Percentiles rank a stretch among this genome's conserved stretches.
phyloP scores from a whole-genome alignment of 2,113 vertebrate genomes.

The Alouatta palliata region DNA sequence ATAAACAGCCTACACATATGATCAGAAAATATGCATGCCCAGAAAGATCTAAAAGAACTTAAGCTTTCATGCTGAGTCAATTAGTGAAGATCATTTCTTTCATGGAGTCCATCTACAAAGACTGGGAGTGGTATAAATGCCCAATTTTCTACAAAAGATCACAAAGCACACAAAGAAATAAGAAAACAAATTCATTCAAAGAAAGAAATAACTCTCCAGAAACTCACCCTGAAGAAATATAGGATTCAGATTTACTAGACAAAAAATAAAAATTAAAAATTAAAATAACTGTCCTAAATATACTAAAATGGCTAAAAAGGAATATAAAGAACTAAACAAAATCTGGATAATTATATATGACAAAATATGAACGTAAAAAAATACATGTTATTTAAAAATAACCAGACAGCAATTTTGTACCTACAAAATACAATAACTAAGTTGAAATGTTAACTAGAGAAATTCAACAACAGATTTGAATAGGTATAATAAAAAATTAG shows the following conservation, averaged over 20 bases:
- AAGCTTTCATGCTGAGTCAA: background rate
- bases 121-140: background rate
- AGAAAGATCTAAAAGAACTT: background rate
- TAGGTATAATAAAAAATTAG: background rate
- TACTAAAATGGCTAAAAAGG: background rate
- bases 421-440: background rate
- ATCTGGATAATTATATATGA: background rate
- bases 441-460: background rate
- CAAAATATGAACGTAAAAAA: background rate
- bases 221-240: background rate
- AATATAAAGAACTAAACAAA: background rate
- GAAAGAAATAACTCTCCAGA: background rate
- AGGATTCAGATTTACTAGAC: background rate
- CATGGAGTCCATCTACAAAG: background rate
- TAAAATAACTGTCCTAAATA: background rate
- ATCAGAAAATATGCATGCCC: background rate
- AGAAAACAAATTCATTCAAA: background rate
- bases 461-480: background rate
- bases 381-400: background rate
- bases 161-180: background rate
- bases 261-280: background rate
- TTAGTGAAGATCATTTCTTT: background rate
- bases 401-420: background rate
- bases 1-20: fast-evolving
- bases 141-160: background rate